Conservation (phyloP, 2,797 vertebrate species). For the Cheirogaleus major region DNA sequence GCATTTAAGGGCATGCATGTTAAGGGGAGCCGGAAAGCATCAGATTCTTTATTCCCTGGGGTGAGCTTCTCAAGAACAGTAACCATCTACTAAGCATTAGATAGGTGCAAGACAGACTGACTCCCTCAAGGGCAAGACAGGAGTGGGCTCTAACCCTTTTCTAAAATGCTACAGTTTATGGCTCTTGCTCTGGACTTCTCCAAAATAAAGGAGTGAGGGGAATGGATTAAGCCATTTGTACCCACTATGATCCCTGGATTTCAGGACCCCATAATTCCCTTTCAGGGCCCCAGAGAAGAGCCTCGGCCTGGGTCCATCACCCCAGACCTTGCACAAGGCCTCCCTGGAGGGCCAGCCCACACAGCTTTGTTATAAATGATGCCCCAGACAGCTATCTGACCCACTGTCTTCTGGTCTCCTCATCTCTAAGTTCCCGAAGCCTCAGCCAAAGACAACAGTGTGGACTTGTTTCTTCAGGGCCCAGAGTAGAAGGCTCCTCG, state of each 20-base stretch:
- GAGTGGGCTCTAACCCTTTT: background rate
- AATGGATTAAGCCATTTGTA: background rate
- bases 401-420: conserved; percentile 49
- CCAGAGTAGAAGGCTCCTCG: conserved; percentile 39
- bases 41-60: background rate
- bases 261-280: background rate
- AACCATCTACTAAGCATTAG: background rate
- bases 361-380: conserved; percentile 54
- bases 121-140: background rate
- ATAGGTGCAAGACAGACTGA: background rate
- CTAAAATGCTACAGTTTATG: background rate
- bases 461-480: conserved; percentile 50
- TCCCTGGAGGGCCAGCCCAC: conserved; percentile 7
- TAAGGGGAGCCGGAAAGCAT: background rate
- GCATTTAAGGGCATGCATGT: background rate
- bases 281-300: conserved; percentile 22
- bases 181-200: background rate
- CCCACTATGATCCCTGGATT: background rate
- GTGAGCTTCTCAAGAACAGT: background rate
- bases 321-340: background rate
- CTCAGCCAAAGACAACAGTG: conserved; percentile 72
- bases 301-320: background rate
- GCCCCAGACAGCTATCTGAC: conserved; percentile 59
- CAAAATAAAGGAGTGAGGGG: background rate
- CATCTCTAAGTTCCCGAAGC: conserved; percentile 67